These are phyloP conservation scores for Pycnonotus jocosus DNA, from an alignment of 2,113 vertebrate species.

Conservation along the genomic window DNA sequence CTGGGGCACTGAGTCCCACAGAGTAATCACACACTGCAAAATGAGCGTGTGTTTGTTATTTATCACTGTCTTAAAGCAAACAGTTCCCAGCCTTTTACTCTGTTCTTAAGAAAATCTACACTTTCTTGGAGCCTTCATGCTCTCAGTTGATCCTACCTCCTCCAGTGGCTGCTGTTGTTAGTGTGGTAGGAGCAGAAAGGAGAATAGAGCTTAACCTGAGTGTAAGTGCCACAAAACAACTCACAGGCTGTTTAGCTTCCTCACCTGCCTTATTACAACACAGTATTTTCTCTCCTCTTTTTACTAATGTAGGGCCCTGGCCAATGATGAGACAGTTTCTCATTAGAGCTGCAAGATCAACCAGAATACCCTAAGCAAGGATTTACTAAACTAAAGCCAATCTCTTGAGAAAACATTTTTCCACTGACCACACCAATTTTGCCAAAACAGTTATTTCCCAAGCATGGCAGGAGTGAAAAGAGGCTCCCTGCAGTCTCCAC, in stretches of 20 bases:
- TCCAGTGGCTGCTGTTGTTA: not conserved
- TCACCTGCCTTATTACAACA: not conserved
- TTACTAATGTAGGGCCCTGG: not conserved
- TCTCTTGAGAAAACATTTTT: not conserved
- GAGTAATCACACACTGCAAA: not conserved
- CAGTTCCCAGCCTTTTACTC: not conserved
- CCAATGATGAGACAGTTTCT: accelerated
- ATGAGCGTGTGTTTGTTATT: slow-evolving; percentile 9
- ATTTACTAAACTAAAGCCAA: not conserved
- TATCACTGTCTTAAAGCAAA: not conserved
- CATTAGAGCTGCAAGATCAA: not conserved
- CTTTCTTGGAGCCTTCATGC: not conserved
- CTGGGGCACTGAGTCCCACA: not conserved
- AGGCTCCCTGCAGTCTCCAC: not conserved
- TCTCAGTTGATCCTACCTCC: not conserved
- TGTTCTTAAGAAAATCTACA: not conserved
- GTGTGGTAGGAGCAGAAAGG: not conserved
- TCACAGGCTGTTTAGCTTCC: not conserved
- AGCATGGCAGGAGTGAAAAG: accelerated
- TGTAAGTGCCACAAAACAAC: not conserved
- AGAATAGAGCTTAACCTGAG: not conserved
- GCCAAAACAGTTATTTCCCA: not conserved
- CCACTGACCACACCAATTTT: not conserved
- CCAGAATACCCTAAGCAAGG: not conserved
- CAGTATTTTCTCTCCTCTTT: not conserved